These are phyloP conservation scores for Thalassophryne amazonica DNA, from an alignment of 2,797 vertebrate genomes.

Conservation along the genomic window DNA sequence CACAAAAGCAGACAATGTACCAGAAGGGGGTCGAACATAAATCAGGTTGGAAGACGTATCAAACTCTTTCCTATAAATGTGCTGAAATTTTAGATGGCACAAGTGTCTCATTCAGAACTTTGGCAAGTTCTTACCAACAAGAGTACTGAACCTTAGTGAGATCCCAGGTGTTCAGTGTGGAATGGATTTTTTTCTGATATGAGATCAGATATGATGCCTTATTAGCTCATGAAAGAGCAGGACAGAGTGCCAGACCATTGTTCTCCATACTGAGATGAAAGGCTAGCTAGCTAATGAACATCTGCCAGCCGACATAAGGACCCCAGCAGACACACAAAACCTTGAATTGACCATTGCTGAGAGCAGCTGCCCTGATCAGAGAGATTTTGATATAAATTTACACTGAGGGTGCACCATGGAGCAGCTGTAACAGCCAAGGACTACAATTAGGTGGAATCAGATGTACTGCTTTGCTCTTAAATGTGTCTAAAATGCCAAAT, in stretches of 20 bases:
- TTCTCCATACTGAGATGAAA: constrained; percentile 82
- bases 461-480: constrained; percentile 31
- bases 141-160: constrained; percentile 23
- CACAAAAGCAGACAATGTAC: constrained; percentile 1
- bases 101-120: constrained; percentile 43
- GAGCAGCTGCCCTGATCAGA: constrained; percentile 78
- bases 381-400: constrained; percentile 77
- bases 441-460: constrained; percentile 30
- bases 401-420: constrained; percentile 58
- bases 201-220: constrained; percentile 73
- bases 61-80: constrained; percentile 18
- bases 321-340: constrained; percentile 70
- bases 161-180: constrained; percentile 56
- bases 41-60: constrained; percentile 1
- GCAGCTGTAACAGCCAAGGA: constrained; percentile 49
- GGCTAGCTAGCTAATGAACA: constrained; percentile 80
- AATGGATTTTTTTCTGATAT: constrained; percentile 65
- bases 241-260: constrained; percentile 78
- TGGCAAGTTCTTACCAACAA: constrained; percentile 49
- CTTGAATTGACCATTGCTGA: constrained; percentile 76
- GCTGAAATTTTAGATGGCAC: constrained; percentile 1
- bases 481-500: constrained; percentile 53
- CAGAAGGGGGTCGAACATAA: neutral
- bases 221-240: constrained; percentile 76
- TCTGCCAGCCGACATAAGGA: constrained; percentile 78